Conservation (phyloP, 2,797 vertebrate species). For the Chromobotia macracanthus region DNA sequence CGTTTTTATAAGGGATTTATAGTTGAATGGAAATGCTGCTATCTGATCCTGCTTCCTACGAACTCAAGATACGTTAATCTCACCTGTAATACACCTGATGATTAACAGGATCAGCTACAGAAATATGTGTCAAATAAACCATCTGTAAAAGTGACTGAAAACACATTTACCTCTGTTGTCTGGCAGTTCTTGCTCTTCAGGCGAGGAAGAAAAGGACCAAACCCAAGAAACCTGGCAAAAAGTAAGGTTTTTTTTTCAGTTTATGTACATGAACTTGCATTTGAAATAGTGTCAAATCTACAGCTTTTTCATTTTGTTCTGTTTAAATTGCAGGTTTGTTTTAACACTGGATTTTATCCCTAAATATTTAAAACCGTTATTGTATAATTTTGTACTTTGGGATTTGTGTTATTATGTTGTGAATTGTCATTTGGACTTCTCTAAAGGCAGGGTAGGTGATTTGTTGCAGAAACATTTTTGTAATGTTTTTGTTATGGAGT, state of each 20-base stretch:
- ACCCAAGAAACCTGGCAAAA: slow-evolving; percentile 88
- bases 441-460: too few relatives aligned
- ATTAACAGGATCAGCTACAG: neutral
- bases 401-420: too few relatives aligned
- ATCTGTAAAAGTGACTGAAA: neutral
- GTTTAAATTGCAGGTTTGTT: neutral
- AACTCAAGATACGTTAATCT: neutral
- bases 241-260: slow-evolving; percentile 75
- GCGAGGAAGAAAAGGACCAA: slow-evolving; percentile 94
- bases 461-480: too few relatives aligned
- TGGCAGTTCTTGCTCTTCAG: slow-evolving; percentile 89
- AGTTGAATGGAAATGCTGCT: neutral
- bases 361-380: neutral
- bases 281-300: neutral
- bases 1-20: neutral
- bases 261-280: neutral
- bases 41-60: neutral
- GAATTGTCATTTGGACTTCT: too few relatives aligned
- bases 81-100: neutral
- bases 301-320: neutral
- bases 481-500: too few relatives aligned
- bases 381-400: neutral
- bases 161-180: slow-evolving; percentile 1
- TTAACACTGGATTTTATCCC: neutral
- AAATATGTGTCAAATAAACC: neutral